Base-by-base conservation (phyloP, 2,113 vertebrate genomes). In the Capreolus pygargus region DNA sequence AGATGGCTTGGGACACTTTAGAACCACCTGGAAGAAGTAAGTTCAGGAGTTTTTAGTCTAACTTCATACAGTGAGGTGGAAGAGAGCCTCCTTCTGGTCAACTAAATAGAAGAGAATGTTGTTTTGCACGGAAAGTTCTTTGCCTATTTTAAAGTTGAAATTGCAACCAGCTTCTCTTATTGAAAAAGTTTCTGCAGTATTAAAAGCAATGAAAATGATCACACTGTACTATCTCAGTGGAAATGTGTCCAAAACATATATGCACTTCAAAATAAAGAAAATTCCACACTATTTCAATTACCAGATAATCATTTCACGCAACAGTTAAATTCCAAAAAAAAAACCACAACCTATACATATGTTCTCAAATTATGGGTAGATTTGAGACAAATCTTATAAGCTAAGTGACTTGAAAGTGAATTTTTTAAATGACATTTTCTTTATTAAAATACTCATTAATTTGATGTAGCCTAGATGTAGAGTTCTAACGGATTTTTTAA, bases 41-140 rank as follows among this genome's bases (percentile, higher is more conserved):
- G 33, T 96, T 85, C 60, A 74, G 67, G 93, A 81, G 60, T 39
- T 95, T 94, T 91, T 57, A 67, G 86, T 88, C 60, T n/a, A 94
- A 89, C 85, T 97, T 60, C 54, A 60, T 3, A 39, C 96, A 97
- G 9, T 70, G n/a, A 98, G 57, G 97, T 89, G 14, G 93, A 97
- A 98, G 97, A 92, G 96, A 97, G 98, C 98, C 98, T 98, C 98
- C 98, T 98, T 98, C 98, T 98, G 98, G 97, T 92, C 95, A 96
- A 47, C 86, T 58, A 83, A 54, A 86, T 23, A 78, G 55, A 70
- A 74, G 52, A 67, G 21, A 95, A 94, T 70, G 86, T 97, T 61
- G 70, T 17, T 88, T 93, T 83, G 81, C 60, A 47, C 23, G 28
- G 17, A 74, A 96, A 96, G 12, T 83, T 81, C 33, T 60, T 90